Conservation (phyloP, 2,888 invertebrate genomes). For the Eurytoma adleriae region DNA sequence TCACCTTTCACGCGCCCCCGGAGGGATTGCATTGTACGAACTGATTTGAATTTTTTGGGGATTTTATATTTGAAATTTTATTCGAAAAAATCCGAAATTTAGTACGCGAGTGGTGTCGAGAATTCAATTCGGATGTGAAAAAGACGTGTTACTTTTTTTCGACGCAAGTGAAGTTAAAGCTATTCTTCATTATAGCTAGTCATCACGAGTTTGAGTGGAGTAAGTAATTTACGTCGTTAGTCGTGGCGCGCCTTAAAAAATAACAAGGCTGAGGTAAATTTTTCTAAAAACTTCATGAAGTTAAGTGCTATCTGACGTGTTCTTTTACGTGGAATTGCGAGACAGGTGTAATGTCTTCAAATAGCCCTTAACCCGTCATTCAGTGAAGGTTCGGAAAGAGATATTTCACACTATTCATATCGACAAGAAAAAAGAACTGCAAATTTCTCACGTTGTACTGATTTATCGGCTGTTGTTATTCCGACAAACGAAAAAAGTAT, state of each 20-base stretch:
- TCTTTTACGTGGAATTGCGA: constrained; percentile 20
- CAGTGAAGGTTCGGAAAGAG: neutral
- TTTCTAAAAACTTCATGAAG: constrained; percentile 63
- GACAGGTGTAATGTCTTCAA: neutral
- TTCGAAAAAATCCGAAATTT: neutral
- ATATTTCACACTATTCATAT: neutral
- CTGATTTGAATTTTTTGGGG: too few species aligned
- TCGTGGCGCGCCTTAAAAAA: constrained; percentile 61
- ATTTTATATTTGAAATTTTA: neutral
- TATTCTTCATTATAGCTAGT: constrained; percentile 54
- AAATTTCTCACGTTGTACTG: neutral
- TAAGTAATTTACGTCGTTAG: constrained; percentile 65
- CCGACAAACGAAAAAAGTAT: too few species aligned
- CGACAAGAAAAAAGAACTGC: neutral
- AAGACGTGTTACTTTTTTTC: constrained; percentile 29
- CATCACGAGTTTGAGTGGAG: constrained; percentile 54
- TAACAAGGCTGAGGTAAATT: constrained; percentile 62
- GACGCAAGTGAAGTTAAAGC: constrained; percentile 31
- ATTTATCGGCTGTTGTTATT: too few species aligned
- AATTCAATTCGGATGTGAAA: constrained; percentile 40
- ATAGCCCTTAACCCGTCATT: constrained; percentile 7
- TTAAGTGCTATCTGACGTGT: constrained; percentile 9
- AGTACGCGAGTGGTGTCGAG: neutral
- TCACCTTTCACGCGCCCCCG: too few species aligned
- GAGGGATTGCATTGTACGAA: too few species aligned